Evolutionary conservation across 2,797 vertebrate species (phyloP), one percentile per base, ranked within the genome.

Genomic region (Picus viridis): DNA sequence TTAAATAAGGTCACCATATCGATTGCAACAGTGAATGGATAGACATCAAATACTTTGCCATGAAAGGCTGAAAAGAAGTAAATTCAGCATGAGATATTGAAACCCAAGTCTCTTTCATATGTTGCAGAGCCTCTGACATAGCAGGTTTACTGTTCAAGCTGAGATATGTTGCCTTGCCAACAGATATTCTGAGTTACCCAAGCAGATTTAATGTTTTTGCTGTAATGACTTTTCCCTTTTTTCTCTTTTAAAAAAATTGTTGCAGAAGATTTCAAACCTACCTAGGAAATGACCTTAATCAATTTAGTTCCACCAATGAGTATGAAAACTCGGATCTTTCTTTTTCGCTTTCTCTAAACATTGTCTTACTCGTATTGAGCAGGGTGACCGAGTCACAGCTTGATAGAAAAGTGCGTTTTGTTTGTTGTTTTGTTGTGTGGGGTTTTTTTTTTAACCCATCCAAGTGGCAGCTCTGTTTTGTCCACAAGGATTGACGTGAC

Each of bases 281-380:
- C 97, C 97, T 97, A 96, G 97, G 97, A 97, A 98, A 97, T 97
- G 89, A 87, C 91, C 91, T 93, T 97, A 97, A 98, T 97, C 96
- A 93, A 94, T 95, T 97, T 97, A 89, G 97, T 97, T 97, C 97
- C 97, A 97, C 93, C 92, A 70, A 95, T 8, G 81, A 94, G 94
- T 92, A 96, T 96, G 96, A 96, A 97, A 96, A 97, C 95, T 92
- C 77, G n/a, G 78, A 95, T 87, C 86, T 83, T 82, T 91, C 92
- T 91, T 86, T 94, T 43, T 93, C 76, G 72, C 86, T 81, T 86
- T 86, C 75, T 92, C 80, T 62, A n/a, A 92, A 88, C 81, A 76
- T 92, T 93, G 90, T 96, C 88, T 80, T 20, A 16, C 68, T 72
- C 0, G 16, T 36, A 58, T 79, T 94, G 88, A 94, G 85, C 0